Base-by-base conservation (phyloP, 2,797 vertebrate species). In the Sebastes kiyomatsui region DNA sequence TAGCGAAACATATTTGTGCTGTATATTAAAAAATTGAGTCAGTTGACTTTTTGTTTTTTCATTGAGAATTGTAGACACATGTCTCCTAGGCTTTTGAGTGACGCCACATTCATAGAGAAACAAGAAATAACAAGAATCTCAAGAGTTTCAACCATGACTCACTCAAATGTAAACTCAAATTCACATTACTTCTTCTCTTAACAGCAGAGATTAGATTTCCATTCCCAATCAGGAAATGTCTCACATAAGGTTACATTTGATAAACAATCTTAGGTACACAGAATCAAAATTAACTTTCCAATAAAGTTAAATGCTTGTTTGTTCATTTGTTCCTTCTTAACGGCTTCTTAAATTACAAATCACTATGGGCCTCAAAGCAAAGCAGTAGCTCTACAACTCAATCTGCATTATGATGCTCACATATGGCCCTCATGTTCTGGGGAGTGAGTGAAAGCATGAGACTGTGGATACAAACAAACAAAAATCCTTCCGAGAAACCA, bases 11-110 rank as follows among this genome's bases (percentile, higher is more conserved):
- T 33, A 49, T 79, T 8, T 72, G 25, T 77, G 60, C 14, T 38
- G 30, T 62, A 56, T 81, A 52, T 75, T 64, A 55, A 18, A 18
- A 56, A 4, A 23, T 7, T 18, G 1, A 81, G 67, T 84, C 42
- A 74, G 61, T 6, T 83, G 69, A 74, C 25, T 75, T 72, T 35
- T 67, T 81, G 38, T 7, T 54, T 81, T 92, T 92, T 82, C n/a
- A 82, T 32, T 67, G 23, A 28, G 22, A 60, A 74, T 46, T 68
- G 46, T 55, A 66, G 52, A 35, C 25, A 68, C 18, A 23, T 20
- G 25, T 83, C 35, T 71, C 14, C 14, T 35, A 55, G 25, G 7
- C n/a, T 60, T 84, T 79, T 82, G 56, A 83, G 58, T 33, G 55
- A 58, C 33, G 60, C 30, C 28, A 4, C 8, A 1, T 75, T 79